phyloP scores from a whole-genome alignment of 2,888 invertebrate genomes.

The Orchesellides sinensis region DNA sequence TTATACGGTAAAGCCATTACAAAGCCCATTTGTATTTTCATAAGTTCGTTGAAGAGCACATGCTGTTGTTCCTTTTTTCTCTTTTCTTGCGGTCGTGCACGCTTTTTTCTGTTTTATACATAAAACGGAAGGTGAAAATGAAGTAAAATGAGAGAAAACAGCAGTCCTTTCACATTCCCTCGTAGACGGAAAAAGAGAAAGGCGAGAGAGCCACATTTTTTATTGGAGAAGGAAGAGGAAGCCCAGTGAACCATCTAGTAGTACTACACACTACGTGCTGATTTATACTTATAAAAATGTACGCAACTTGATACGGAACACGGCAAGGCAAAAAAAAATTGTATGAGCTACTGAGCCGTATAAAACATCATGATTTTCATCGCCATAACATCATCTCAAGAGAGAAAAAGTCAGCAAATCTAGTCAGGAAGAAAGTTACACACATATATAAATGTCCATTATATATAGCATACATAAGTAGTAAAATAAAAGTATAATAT shows the following conservation, averaged over 20 bases:
- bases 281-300: constrained; percentile 7
- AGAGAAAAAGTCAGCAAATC: constrained; percentile 56
- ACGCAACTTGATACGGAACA: constrained; percentile 12
- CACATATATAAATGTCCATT: not conserved
- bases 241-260: constrained; percentile 25
- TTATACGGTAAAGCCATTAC: constrained; percentile 52
- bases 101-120: not conserved
- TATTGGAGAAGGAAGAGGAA: constrained; percentile 23
- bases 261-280: not conserved
- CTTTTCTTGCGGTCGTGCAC: not conserved
- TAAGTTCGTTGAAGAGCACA: constrained; percentile 39
- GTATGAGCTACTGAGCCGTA: constrained; percentile 50
- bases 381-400: constrained; percentile 58
- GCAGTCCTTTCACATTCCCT: constrained; percentile 10
- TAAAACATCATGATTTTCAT: constrained; percentile 60
- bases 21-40: constrained; percentile 62
- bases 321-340: constrained; percentile 5
- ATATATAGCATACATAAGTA: no score
- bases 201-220: not conserved
- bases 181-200: constrained; percentile 1
- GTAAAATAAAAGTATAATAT: constrained; percentile 1
- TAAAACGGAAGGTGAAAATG: constrained; percentile 43
- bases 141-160: constrained; percentile 27
- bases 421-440: constrained; percentile 26
- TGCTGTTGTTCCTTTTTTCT: constrained; percentile 17